Evolutionary conservation across 2,797 vertebrate genomes (phyloP).

Genomic region (Poeciliopsis turneri): DNA sequence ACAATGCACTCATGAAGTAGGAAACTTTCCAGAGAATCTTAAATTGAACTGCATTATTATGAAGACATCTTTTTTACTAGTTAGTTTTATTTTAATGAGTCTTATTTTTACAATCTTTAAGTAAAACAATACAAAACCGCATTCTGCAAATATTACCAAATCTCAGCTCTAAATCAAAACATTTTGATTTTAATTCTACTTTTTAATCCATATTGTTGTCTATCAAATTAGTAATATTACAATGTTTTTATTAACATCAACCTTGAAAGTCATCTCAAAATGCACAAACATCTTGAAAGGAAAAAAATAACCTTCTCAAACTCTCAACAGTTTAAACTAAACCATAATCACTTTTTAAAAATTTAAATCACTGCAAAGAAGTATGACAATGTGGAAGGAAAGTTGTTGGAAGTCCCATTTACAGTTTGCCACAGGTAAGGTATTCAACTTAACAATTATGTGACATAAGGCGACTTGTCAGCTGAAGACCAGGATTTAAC

Average conservation of each 20-base stretch:
- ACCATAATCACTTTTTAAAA: neutral
- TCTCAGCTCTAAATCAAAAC: neutral
- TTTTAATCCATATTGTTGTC: neutral
- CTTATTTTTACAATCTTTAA: neutral
- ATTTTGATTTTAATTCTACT: neutral
- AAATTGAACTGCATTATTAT: neutral
- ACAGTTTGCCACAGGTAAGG: neutral
- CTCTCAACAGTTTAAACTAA: neutral
- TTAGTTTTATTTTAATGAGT: neutral
- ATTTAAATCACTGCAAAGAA: neutral
- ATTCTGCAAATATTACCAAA: neutral
- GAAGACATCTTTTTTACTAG: neutral
- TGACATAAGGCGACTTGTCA: neutral
- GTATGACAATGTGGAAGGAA: neutral
- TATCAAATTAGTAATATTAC: neutral
- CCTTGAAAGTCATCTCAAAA: neutral
- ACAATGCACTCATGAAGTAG: too few relatives aligned
- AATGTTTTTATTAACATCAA: neutral
- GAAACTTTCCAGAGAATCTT: too few relatives aligned
- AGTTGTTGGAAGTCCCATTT: neutral
- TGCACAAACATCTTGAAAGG: neutral
- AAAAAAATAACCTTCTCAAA: neutral
- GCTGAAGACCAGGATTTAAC: neutral
- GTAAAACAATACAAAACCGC: neutral
- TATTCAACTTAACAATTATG: neutral